Evolutionary conservation across 2,797 vertebrate species (phyloP), one percentile per base, ranked within the genome.

Genomic region (Premnoplex brunnescens): DNA sequence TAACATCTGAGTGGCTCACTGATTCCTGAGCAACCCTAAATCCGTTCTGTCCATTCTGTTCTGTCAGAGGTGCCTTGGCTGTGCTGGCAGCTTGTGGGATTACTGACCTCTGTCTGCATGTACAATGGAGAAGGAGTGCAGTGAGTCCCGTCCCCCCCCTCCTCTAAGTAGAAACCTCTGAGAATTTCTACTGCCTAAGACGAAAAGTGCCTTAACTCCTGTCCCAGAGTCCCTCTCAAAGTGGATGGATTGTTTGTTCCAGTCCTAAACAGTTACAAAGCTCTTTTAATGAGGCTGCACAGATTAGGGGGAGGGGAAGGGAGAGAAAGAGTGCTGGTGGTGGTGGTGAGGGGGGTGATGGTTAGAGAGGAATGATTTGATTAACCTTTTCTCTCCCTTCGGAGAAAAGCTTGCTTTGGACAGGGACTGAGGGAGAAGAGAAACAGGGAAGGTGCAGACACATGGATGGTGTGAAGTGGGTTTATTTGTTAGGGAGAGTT

Each of bases 261-360:
- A 96, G 93, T 96, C 96, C 96, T 96, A 96, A 97, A 97, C 96
- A 97, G 96, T 97, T 97, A 97, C 97, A 97, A 97, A 97, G 97
- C 97, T 96, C 97, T 97, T 97, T 97, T 97, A 97, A 97, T 97
- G 96, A 97, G 96, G 85, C 97, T 96, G 95, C 95, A 97, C 94
- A 97, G 97, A 97, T 97, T 97, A 96, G 97, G 96, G 94, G 96
- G 97, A 96, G 96, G 97, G 94, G 96, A 92, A 86, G 68, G 91
- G 85, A 91, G 93, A 94, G 80, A 96, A 94, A 91, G 94, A 95
- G 94, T 94, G 41, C 84, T 95, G 85, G n/a, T 95, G 63, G 76
- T 92, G 88, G 75, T 94, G 81, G 91, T 96, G 92, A 90, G 62
- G 91, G 94, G 94, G 91, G 91, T 82, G 86, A 96, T 96, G 87